Percentiles rank a stretch among this genome's conserved stretches.
Conservation (phyloP, 2,113 vertebrate species). For the Rhinoptilus africanus region DNA sequence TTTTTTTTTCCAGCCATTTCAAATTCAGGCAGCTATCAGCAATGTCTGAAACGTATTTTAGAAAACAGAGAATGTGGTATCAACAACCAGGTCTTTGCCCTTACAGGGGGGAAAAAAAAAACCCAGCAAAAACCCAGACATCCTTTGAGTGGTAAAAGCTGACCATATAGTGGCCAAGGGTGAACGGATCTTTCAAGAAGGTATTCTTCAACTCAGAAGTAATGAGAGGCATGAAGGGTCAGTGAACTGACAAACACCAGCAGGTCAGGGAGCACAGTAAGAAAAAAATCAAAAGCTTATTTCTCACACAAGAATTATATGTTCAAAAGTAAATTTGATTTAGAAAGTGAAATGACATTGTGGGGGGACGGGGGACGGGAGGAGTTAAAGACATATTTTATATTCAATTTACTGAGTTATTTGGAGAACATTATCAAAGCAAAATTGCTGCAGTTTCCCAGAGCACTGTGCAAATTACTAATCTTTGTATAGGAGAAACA, state of each 20-base stretch:
- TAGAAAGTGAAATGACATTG: neutral
- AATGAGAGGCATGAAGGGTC: neutral
- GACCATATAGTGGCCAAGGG: neutral
- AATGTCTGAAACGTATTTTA: neutral
- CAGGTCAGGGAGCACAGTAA: neutral
- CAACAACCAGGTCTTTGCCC: neutral
- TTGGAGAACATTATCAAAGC: neutral
- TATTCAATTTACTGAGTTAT: neutral
- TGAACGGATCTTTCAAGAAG: neutral
- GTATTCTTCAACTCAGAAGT: neutral
- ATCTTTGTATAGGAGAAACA: neutral
- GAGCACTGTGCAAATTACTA: neutral
- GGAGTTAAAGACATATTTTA: neutral
- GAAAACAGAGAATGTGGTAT: neutral
- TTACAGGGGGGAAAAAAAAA: neutral
- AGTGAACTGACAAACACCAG: neutral
- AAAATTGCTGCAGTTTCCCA: constrained; percentile 6
- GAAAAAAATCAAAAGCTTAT: neutral
- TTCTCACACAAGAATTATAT: neutral
- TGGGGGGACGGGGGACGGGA: too few relatives aligned
- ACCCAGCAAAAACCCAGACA: neutral
- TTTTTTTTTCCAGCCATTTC: neutral
- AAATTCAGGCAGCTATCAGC: neutral
- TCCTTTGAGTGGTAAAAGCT: neutral
- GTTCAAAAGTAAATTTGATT: neutral